Conservation (phyloP, 2,888 invertebrate genomes). For the Ophion slaviceki region DNA sequence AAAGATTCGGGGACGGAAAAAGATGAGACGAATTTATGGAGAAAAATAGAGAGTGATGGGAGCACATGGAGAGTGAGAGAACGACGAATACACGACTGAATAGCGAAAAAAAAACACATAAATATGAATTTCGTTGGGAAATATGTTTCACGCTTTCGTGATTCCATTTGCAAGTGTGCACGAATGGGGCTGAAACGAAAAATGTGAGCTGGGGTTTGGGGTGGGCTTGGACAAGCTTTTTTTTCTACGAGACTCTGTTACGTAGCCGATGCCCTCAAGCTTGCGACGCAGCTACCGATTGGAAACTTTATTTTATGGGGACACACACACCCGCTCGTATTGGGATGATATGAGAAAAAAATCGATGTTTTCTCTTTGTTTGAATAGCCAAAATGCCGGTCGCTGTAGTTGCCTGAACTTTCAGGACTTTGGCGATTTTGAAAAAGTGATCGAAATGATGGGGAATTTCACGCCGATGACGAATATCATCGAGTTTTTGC, state of each 20-base stretch:
- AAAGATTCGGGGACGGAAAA: constrained; percentile 5
- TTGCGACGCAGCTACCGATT: constrained; percentile 20
- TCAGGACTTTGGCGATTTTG: not conserved
- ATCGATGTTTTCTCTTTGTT: not conserved
- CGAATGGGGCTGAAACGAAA: not conserved
- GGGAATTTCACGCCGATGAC: no score
- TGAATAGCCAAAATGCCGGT: not conserved
- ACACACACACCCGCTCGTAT: not conserved
- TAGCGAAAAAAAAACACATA: constrained; percentile 45
- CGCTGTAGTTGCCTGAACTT: not conserved
- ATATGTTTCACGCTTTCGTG: constrained; percentile 56
- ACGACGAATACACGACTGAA: constrained; percentile 47
- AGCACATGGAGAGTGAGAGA: constrained; percentile 18
- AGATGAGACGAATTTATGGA: constrained; percentile 26
- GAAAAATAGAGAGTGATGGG: constrained; percentile 40
- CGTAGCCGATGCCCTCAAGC: constrained; percentile 34
- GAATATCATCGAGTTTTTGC: no score
- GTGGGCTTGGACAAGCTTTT: constrained; percentile 26
- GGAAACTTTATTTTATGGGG: constrained; percentile 17
- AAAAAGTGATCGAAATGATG: no score
- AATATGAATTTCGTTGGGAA: constrained; percentile 62
- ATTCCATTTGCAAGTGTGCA: constrained; percentile 53
- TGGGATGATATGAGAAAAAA: not conserved
- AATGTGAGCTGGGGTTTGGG: constrained; percentile 19
- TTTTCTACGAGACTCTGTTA: constrained; percentile 40